Evolutionary conservation across 2,797 vertebrate genomes (phyloP).

Genomic region (Onychomys torridus): DNA sequence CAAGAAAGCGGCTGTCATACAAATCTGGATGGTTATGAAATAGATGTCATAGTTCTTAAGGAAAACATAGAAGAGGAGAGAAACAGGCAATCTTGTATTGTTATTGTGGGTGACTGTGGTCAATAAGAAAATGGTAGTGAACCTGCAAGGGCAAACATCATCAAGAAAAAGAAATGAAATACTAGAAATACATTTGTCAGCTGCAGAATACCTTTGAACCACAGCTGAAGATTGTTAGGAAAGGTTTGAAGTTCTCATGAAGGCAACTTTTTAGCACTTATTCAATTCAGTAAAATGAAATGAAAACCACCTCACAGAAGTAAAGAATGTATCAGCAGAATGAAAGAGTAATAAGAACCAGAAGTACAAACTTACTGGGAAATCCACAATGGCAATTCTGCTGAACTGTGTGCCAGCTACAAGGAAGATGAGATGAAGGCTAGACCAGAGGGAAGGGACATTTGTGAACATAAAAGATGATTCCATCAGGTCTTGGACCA

Average conservation of each 20-base stretch:
- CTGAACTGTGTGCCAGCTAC: neutral
- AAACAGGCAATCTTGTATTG: neutral
- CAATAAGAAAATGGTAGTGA: constrained; percentile 41
- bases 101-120: neutral
- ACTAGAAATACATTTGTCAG: neutral
- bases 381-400: neutral
- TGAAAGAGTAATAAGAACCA: neutral
- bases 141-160: neutral
- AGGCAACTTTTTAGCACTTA: constrained; percentile 16
- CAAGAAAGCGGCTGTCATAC: neutral
- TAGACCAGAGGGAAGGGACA: neutral
- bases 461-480: neutral
- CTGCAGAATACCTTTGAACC: neutral
- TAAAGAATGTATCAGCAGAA: neutral
- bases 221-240: neutral
- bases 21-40: constrained; percentile 38
- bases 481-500: neutral
- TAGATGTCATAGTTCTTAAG: neutral
- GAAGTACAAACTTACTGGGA: neutral
- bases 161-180: constrained; percentile 39
- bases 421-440: neutral
- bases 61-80: constrained; percentile 22
- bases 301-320: neutral
- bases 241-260: neutral
- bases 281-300: neutral